A percentile compares a stretch with the other conserved stretches of the same genome.
phyloP scores from a whole-genome alignment of 2,888 invertebrate species.

The Atrina japonica region DNA sequence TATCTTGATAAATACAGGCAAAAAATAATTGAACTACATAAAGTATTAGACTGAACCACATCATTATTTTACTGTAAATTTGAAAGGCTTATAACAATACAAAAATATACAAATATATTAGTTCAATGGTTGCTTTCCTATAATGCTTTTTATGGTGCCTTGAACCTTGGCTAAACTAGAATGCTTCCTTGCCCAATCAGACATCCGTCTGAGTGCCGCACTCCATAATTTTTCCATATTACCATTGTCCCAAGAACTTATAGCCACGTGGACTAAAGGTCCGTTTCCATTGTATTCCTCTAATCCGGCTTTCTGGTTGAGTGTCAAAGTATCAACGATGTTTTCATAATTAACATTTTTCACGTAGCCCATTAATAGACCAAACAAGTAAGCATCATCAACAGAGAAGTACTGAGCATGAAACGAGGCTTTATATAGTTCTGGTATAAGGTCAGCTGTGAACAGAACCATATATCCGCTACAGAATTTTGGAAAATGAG shows the following conservation, averaged over 20 bases:
- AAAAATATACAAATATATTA: too few relatives aligned
- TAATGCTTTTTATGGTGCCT: too few relatives aligned
- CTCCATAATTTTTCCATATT: conserved; percentile 58
- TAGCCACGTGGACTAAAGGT: conserved; percentile 33
- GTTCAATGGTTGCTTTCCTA: too few relatives aligned
- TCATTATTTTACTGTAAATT: too few relatives aligned
- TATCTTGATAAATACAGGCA: too few relatives aligned
- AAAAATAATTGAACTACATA: too few relatives aligned
- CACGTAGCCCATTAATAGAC: conserved; percentile 59
- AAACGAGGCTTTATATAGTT: conserved; percentile 66
- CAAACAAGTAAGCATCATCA: conserved; percentile 77
- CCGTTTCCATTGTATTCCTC: conserved; percentile 49
- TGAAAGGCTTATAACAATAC: too few relatives aligned
- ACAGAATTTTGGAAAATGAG: conserved; percentile 73
- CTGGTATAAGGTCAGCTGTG: conserved; percentile 60
- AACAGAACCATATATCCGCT: conserved; percentile 70
- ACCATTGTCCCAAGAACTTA: conserved; percentile 40
- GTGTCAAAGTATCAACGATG: conserved; percentile 92
- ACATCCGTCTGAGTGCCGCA: too few relatives aligned
- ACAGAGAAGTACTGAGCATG: conserved; percentile 67
- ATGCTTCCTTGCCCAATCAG: too few relatives aligned
- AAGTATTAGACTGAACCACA: too few relatives aligned
- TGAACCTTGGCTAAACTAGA: too few relatives aligned
- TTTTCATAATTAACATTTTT: conserved; percentile 58
- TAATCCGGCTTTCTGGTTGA: conserved; percentile 83